Conservation (phyloP, 2,113 vertebrate genomes). For the Pomatostomus ruficeps region DNA sequence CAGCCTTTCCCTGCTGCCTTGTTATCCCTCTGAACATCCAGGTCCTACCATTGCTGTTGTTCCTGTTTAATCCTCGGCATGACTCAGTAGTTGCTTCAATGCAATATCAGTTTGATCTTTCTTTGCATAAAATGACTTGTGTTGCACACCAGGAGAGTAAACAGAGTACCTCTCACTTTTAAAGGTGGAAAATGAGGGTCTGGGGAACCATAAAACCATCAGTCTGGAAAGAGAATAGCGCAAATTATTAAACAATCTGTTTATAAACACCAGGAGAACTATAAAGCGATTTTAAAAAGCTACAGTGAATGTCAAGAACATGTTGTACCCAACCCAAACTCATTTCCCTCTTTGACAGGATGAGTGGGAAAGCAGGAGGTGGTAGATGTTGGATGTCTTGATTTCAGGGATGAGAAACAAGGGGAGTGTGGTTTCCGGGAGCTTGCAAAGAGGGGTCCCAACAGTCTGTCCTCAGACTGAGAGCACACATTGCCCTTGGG, state of each 20-base stretch:
- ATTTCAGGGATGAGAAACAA: background rate
- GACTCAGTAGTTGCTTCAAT: constrained; percentile 3
- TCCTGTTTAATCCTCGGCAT: background rate
- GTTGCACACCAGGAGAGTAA: background rate
- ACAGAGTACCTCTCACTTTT: background rate
- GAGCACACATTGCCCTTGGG: background rate
- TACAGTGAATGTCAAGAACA: background rate
- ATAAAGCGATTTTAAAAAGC: background rate
- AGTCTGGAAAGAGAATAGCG: background rate
- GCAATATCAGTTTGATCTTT: background rate
- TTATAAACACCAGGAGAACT: constrained; percentile 19
- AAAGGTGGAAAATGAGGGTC: background rate
- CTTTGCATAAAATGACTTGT: background rate
- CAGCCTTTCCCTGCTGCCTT: background rate
- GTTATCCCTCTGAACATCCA: background rate
- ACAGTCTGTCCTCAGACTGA: background rate
- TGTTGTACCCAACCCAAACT: background rate
- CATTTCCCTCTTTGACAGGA: background rate
- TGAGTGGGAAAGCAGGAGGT: background rate
- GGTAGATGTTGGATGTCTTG: background rate
- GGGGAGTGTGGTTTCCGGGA: background rate
- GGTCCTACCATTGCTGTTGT: background rate
- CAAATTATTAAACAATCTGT: constrained; percentile 32
- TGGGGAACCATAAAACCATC: background rate
- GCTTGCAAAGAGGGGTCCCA: background rate